These are phyloP conservation scores for Pogona vitticeps DNA, from an alignment of 2,113 vertebrate genomes.

Conservation along the genomic window DNA sequence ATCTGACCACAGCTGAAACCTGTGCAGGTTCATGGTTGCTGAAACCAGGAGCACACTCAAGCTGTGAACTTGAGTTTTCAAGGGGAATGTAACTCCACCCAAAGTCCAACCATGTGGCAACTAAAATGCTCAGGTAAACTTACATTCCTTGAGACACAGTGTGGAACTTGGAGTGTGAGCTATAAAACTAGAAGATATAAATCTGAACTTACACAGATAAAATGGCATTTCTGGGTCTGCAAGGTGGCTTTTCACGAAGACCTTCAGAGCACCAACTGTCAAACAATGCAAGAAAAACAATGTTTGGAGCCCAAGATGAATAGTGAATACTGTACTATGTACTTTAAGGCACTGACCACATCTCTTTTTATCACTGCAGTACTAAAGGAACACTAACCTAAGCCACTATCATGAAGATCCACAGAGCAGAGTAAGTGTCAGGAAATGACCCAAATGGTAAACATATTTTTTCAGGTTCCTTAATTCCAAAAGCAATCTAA, in stretches of 20 bases:
- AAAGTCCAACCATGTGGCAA: background rate
- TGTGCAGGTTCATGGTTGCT: too few species aligned
- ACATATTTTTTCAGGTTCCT: background rate
- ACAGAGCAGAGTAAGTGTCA: background rate
- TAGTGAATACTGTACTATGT: background rate
- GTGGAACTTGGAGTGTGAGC: background rate
- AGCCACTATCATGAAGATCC: background rate
- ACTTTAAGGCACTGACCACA: background rate
- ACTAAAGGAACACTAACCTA: background rate
- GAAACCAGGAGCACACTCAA: background rate
- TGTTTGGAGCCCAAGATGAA: background rate
- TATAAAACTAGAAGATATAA: slow-evolving; percentile 31
- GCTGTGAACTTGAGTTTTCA: too few species aligned
- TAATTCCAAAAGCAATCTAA: background rate
- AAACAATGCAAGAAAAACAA: slow-evolving; percentile 46
- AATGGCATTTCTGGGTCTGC: slow-evolving; percentile 83
- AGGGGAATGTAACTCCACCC: background rate
- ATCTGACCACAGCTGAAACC: too few species aligned
- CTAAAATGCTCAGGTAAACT: background rate
- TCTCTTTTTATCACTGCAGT: background rate
- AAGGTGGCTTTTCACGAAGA: slow-evolving; percentile 87
- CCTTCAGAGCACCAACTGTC: slow-evolving; percentile 83
- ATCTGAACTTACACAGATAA: slow-evolving; percentile 87
- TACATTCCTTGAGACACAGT: background rate
- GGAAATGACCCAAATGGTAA: rapidly evolving